Conservation (phyloP, 2,888 invertebrate species). For the Myopa tessellatipennis region DNA sequence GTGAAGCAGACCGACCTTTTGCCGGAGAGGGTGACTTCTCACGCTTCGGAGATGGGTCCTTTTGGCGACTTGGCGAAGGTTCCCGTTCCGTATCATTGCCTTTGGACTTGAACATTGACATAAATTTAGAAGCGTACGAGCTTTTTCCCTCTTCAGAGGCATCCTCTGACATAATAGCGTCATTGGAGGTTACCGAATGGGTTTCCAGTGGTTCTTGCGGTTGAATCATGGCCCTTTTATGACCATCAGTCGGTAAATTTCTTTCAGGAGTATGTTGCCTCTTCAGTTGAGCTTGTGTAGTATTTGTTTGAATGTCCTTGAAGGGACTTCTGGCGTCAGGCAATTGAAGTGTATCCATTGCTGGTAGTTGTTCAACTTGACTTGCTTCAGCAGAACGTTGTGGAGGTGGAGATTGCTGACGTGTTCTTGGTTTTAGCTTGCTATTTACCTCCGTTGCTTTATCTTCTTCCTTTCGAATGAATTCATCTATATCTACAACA, state of each 20-base stretch:
- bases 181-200: constrained; percentile 42
- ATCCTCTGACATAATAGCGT: constrained; percentile 46
- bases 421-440: constrained; percentile 47
- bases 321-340: constrained; percentile 40
- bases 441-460: constrained; percentile 46
- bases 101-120: constrained; percentile 61
- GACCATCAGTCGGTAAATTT: constrained; percentile 53
- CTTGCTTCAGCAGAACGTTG: not conserved
- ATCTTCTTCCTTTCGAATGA: constrained; percentile 54
- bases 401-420: constrained; percentile 45
- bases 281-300: constrained; percentile 52
- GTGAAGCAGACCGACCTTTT: constrained; percentile 54
- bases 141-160: constrained; percentile 56
- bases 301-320: not conserved
- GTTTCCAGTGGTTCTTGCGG: constrained; percentile 34
- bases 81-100: constrained; percentile 46
- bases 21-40: constrained; percentile 45
- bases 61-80: constrained; percentile 42
- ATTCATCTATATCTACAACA: constrained; percentile 55
- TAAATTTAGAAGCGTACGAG: constrained; percentile 61
- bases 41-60: constrained; percentile 51
- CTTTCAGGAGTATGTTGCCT: constrained; percentile 60
- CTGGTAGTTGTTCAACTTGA: constrained; percentile 33
- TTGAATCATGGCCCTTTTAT: constrained; percentile 41
- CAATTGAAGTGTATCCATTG: constrained; percentile 52